phyloP scores from a whole-genome alignment of 2,888 invertebrate species.

The Sclerodermus sp. region DNA sequence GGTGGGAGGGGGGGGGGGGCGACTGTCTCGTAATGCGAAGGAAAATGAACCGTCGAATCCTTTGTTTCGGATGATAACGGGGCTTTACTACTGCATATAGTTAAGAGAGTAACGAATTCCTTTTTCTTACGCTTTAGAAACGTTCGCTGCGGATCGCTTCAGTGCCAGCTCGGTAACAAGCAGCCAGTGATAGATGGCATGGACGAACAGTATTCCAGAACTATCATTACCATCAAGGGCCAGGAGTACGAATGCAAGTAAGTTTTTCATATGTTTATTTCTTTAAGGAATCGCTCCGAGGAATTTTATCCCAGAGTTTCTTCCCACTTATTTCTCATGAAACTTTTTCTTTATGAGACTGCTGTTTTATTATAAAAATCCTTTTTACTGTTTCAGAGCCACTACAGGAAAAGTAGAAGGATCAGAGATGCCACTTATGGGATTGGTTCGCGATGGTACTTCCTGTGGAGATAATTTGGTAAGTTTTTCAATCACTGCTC shows the following conservation, averaged over 20 bases:
- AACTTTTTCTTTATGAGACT: too few species aligned
- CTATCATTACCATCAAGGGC: constrained; percentile 86
- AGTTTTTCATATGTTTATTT: constrained; percentile 58
- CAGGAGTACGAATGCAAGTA: constrained; percentile 96
- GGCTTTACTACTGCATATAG: too few species aligned
- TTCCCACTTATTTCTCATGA: too few species aligned
- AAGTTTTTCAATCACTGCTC: constrained; percentile 20
- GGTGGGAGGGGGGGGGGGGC: too few species aligned
- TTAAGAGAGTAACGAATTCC: too few species aligned
- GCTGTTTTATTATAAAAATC: too few species aligned
- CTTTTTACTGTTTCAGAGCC: constrained; percentile 61
- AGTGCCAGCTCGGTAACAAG: constrained; percentile 86
- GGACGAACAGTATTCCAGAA: constrained; percentile 83
- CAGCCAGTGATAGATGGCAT: constrained; percentile 79
- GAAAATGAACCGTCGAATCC: too few species aligned
- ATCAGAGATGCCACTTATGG: constrained; percentile 73
- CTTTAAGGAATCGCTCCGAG: too few species aligned
- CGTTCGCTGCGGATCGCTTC: constrained; percentile 90
- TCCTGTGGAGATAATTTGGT: constrained; percentile 88
- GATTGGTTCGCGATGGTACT: constrained; percentile 91
- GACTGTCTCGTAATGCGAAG: too few species aligned
- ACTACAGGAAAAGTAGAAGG: constrained; percentile 72
- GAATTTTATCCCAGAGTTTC: too few species aligned
- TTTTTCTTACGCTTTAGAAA: too few species aligned
- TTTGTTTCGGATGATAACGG: too few species aligned